Conservation (phyloP, 2,113 vertebrate species). For the Empidonax alnorum region DNA sequence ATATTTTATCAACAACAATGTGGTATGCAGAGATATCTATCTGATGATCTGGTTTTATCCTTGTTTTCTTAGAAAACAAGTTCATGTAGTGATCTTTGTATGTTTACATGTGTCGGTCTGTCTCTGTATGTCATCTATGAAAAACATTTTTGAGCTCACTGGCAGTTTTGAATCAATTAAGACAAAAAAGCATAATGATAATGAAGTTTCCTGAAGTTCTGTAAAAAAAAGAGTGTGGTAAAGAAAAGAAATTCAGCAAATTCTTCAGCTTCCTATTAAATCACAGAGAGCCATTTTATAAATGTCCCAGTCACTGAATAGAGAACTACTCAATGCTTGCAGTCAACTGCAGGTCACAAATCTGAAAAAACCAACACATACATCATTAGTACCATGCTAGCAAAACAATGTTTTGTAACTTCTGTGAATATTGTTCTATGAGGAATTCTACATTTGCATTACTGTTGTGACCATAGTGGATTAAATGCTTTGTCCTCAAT, state of each 20-base stretch:
- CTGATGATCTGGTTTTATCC: neutral
- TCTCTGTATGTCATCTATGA: neutral
- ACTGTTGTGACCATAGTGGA: neutral
- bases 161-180: neutral
- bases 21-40: neutral
- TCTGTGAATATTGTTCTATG: neutral
- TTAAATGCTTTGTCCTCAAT: neutral
- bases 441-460: neutral
- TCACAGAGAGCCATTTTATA: neutral
- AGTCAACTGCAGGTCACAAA: neutral
- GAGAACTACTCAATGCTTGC: neutral
- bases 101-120: neutral
- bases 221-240: neutral
- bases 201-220: neutral
- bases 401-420: neutral
- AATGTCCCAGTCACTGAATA: neutral
- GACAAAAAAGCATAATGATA: neutral
- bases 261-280: neutral
- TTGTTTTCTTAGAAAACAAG: neutral
- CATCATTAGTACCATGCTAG: neutral
- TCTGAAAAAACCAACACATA: neutral
- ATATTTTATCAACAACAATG: slow-evolving; percentile 4
- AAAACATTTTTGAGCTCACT: neutral
- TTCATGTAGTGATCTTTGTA: neutral
- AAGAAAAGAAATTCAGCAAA: neutral